Evolutionary conservation across 2,888 invertebrate species (phyloP).

Genomic region (Leptopilina drosophilae): DNA sequence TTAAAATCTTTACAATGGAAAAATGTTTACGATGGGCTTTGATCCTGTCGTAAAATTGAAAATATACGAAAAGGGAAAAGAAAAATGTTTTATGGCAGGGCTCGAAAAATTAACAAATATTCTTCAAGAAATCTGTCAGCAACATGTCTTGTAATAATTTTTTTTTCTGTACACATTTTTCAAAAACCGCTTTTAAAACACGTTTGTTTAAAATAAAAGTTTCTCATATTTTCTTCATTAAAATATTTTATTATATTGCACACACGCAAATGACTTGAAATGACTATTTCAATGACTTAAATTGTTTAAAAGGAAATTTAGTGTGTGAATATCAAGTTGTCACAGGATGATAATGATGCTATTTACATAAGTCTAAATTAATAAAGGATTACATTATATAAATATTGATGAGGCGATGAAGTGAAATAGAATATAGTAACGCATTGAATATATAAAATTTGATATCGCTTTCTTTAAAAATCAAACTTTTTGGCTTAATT

Average conservation of each 20-base stretch:
- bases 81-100: constrained; percentile 36
- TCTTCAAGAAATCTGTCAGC: constrained; percentile 19
- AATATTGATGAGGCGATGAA: constrained; percentile 39
- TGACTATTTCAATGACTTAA: too few species aligned
- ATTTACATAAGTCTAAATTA: too few species aligned
- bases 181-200: constrained; percentile 13
- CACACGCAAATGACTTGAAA: background rate
- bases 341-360: too few species aligned
- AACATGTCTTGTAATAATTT: constrained; percentile 12
- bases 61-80: constrained; percentile 19
- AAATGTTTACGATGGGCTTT: constrained; percentile 19
- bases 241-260: background rate
- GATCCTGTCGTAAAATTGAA: constrained; percentile 37
- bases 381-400: constrained; percentile 12
- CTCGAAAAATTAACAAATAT: constrained; percentile 9
- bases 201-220: background rate
- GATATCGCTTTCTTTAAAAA: background rate
- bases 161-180: background rate
- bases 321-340: too few species aligned
- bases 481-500: too few species aligned
- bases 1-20: background rate
- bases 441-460: background rate
- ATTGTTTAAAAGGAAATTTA: too few species aligned
- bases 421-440: constrained; percentile 2
- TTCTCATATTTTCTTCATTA: background rate